Evolutionary conservation across 2,888 invertebrate genomes (phyloP).

Genomic region (Drosophila vallismaia): DNA sequence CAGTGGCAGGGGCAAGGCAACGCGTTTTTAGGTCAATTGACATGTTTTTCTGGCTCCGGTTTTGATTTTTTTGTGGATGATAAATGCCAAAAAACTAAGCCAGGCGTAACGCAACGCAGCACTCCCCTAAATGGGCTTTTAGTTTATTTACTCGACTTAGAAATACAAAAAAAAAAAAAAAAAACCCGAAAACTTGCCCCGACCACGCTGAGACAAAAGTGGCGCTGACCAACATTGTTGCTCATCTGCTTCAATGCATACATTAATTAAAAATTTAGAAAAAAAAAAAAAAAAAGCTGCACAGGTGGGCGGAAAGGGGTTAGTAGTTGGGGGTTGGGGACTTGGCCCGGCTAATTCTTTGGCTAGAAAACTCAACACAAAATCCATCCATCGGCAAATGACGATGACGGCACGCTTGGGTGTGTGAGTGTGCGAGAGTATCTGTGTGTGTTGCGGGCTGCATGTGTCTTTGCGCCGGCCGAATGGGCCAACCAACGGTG

Average conservation of each 20-base stretch:
- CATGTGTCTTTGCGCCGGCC: conserved; percentile 72
- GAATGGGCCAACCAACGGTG: conserved; percentile 56
- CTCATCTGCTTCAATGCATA: conserved; percentile 30
- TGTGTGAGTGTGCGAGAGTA: conserved; percentile 8
- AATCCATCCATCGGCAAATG: conserved; percentile 11
- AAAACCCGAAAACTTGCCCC: conserved; percentile 22
- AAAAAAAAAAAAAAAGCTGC: neutral
- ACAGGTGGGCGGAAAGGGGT: conserved; percentile 29
- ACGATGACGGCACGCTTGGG: conserved; percentile 36
- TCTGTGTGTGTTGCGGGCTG: neutral
- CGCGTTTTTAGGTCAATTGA: conserved; percentile 73
- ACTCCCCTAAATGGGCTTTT: conserved; percentile 23
- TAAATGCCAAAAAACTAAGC: conserved; percentile 52
- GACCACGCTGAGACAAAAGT: conserved; percentile 34
- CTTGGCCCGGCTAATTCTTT: conserved; percentile 6
- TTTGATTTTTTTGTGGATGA: neutral
- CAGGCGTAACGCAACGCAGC: conserved; percentile 49
- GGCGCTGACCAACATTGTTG: conserved; percentile 24
- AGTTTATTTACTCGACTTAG: neutral
- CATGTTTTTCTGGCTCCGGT: conserved; percentile 41
- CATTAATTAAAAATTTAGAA: conserved; percentile 16
- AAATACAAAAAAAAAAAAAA: neutral
- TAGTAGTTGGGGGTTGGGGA: neutral
- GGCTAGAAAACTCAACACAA: conserved; percentile 17
- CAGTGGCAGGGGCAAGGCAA: conserved; percentile 21